phyloP scores from a whole-genome alignment of 1,140 invertebrate genomes.

The Pteromalus puparum region DNA sequence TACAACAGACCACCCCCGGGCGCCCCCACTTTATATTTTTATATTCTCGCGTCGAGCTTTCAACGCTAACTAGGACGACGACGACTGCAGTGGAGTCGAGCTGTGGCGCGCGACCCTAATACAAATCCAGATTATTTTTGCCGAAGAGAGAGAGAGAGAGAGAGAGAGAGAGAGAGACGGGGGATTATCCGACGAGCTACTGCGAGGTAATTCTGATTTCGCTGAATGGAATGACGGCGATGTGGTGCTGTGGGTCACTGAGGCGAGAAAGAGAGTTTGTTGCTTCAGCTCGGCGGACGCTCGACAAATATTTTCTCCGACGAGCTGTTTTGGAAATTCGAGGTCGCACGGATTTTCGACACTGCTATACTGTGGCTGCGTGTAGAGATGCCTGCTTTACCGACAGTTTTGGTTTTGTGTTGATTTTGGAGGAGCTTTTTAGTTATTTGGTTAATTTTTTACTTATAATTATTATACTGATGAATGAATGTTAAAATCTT shows the following conservation, averaged over 20 bases:
- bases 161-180: too few species aligned
- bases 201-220: constrained; percentile 32
- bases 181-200: constrained; percentile 33
- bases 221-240: constrained; percentile 30
- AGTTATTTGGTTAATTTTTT: too few species aligned
- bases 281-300: background rate
- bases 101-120: constrained; percentile 29
- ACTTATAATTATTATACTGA: too few species aligned
- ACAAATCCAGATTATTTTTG: constrained; percentile 56
- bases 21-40: constrained; percentile 29
- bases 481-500: too few species aligned
- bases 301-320: constrained; percentile 34
- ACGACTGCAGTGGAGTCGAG: background rate
- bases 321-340: background rate
- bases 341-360: background rate
- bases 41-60: constrained; percentile 23
- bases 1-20: constrained; percentile 58
- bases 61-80: background rate
- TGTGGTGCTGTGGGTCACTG: background rate
- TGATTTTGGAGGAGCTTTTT: too few species aligned
- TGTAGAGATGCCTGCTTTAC: too few species aligned
- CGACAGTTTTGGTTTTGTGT: too few species aligned
- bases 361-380: too few species aligned
- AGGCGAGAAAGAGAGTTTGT: background rate
- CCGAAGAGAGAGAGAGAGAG: background rate